Evolutionary conservation across 2,888 invertebrate genomes (phyloP).

Genomic region (Protonemura montana): DNA sequence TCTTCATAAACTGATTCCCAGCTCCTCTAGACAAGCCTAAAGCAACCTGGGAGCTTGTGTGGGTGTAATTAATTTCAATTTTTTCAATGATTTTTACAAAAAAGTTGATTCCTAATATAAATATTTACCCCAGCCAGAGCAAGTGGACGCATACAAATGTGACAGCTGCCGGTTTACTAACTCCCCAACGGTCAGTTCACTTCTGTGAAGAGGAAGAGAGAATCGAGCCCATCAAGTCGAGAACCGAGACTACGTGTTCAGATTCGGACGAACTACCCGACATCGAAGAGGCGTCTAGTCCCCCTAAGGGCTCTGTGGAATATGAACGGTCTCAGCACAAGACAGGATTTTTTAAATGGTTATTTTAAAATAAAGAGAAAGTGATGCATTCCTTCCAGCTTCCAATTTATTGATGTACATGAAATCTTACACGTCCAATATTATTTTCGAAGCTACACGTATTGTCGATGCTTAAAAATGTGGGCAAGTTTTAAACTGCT

Average conservation of each 20-base stretch:
- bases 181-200: neutral
- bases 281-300: no score
- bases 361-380: neutral
- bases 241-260: no score
- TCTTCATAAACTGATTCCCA: no score
- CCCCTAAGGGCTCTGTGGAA: no score
- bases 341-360: neutral
- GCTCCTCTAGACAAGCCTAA: no score
- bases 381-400: neutral
- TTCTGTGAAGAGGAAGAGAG: neutral
- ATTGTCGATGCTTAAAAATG: neutral
- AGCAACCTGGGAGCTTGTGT: no score
- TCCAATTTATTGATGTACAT: conserved; percentile 2
- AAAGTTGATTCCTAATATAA: no score
- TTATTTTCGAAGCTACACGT: neutral
- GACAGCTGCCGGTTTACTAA: neutral
- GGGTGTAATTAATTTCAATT: no score
- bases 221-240: neutral
- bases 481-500: neutral
- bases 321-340: no score
- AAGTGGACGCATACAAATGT: neutral
- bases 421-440: neutral
- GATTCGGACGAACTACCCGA: no score
- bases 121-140: neutral
- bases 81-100: no score